Evolutionary conservation across 92 coral and sea anemone genomes (phyloP).

Genomic region (Metridium senile): DNA sequence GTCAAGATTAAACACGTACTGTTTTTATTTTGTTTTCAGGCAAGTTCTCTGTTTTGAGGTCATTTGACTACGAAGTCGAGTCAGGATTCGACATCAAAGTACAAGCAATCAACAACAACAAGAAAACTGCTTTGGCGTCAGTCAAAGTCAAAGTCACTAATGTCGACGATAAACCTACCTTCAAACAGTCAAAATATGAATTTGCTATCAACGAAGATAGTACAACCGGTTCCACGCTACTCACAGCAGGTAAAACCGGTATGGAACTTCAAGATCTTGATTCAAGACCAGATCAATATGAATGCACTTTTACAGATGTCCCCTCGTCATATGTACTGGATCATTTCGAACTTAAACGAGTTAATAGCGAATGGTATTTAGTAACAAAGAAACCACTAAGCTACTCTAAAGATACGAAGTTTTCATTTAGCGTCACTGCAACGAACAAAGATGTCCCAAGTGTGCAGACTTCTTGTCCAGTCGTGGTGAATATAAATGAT

Average conservation of each 20-base stretch:
- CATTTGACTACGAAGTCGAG: slow-evolving; percentile 73
- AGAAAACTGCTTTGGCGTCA: slow-evolving; percentile 38
- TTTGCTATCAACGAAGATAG: slow-evolving; percentile 57
- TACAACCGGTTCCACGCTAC: slow-evolving; percentile 49
- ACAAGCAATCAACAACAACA: slow-evolving; percentile 58
- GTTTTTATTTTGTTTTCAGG: slow-evolving; percentile 39
- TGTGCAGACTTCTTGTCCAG: slow-evolving; percentile 32
- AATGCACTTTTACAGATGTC: slow-evolving; percentile 62
- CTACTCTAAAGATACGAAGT: slow-evolving; percentile 22
- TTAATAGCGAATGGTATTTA: slow-evolving; percentile 60
- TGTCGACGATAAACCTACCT: slow-evolving; percentile 77
- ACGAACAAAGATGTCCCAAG: slow-evolving; percentile 40
- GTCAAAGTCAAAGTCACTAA: slow-evolving; percentile 55
- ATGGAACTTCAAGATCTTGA: slow-evolving; percentile 61
- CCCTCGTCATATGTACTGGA: slow-evolving; percentile 47
- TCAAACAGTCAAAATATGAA: slow-evolving; percentile 47
- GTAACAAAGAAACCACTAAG: slow-evolving; percentile 38
- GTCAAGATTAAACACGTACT: background rate
- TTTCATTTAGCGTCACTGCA: slow-evolving; percentile 51
- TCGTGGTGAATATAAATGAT: slow-evolving; percentile 53
- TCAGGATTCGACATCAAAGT: slow-evolving; percentile 61
- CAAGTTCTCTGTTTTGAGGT: slow-evolving; percentile 43
- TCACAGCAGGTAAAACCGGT: slow-evolving; percentile 41
- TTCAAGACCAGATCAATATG: slow-evolving; percentile 47
- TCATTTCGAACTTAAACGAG: slow-evolving; percentile 60